Base-by-base conservation (phyloP, 2,113 vertebrate species). In the Cryptotis parvus region DNA sequence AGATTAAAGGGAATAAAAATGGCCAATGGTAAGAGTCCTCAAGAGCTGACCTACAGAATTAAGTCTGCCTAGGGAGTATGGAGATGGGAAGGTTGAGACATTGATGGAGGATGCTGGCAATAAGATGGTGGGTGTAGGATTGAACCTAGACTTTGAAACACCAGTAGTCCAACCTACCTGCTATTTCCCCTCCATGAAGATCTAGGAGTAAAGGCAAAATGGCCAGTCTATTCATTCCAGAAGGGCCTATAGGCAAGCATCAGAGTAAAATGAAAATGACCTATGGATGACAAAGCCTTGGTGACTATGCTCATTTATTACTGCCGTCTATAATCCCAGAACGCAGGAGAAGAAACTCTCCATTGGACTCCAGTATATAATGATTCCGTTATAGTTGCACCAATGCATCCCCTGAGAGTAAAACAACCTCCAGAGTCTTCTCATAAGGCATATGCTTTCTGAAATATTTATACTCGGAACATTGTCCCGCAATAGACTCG, bases 381-480 rank as follows among this genome's bases (percentile, higher is more conserved):
- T 69, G 89, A 92, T 83, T 89, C 94, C 66, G 69, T 74, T 77
- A 61, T 14, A 9, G 15, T 65, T 84, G 70, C 41, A 94, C 89
- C 27, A 49, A 35, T 2, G 22, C 43, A 33, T 89, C 87, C 75
- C 76, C 29, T 6, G 76, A 84, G 77, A 80, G 58, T 49, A 49
- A 77, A 63, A 58, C 3, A 43, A 81, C 12, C 20, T 41, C 73
- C 9, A n/a, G 55, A 22, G 63, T 76, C 78, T 95, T 89, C 82
- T 87, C 88, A 37, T 27, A 35, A 65, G 29, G 12, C 35, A 33
- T 20, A 26, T 27, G 35, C 68, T 74, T 70, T 84, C 74, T 92
- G 73, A 91, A 91, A 91, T 84, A 74, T 84, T 87, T 84, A 74
- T 77, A 74, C 52, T 80, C 89, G 37, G 84, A 69, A 45, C 75